These are phyloP conservation scores for Aelia acuminata DNA, from an alignment of 2,888 invertebrate species.

Conservation along the genomic window DNA sequence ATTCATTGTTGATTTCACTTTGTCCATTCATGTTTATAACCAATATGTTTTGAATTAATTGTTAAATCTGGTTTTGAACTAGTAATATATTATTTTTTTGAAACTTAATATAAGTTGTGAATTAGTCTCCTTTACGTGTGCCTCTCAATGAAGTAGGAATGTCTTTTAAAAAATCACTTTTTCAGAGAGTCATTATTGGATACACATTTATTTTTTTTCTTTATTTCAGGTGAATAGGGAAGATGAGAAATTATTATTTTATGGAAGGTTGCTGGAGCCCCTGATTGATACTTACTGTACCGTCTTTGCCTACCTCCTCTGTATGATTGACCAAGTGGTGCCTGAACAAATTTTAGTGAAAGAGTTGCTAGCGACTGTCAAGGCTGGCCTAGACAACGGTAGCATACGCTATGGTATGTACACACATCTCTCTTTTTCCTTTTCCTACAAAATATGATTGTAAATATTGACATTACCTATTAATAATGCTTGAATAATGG, in stretches of 20 bases:
- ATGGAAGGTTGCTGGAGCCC: conserved; percentile 74
- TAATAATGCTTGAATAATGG: no score
- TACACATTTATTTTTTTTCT: conserved; percentile 50
- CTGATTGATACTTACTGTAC: conserved; percentile 82
- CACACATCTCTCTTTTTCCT: no score
- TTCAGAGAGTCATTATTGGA: neutral
- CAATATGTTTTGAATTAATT: no score
- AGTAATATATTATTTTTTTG: no score
- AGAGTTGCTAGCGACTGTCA: conserved; percentile 77
- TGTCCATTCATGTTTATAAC: no score
- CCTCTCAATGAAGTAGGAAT: neutral
- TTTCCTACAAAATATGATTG: no score
- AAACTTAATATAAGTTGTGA: no score
- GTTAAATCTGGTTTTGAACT: no score
- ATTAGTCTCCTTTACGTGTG: no score
- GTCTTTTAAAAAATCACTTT: neutral
- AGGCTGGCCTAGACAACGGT: conserved; percentile 75
- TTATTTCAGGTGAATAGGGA: conserved; percentile 68
- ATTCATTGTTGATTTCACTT: no score
- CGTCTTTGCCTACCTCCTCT: conserved; percentile 75
- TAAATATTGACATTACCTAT: no score
- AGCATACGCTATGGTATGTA: conserved; percentile 76
- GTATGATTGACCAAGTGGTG: conserved; percentile 73
- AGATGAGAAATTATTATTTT: conserved; percentile 61
- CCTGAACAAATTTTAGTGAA: conserved; percentile 79